These are phyloP conservation scores for Trissonchulus sp. DNA, from an alignment of 2,888 invertebrate genomes.

Conservation along the genomic window DNA sequence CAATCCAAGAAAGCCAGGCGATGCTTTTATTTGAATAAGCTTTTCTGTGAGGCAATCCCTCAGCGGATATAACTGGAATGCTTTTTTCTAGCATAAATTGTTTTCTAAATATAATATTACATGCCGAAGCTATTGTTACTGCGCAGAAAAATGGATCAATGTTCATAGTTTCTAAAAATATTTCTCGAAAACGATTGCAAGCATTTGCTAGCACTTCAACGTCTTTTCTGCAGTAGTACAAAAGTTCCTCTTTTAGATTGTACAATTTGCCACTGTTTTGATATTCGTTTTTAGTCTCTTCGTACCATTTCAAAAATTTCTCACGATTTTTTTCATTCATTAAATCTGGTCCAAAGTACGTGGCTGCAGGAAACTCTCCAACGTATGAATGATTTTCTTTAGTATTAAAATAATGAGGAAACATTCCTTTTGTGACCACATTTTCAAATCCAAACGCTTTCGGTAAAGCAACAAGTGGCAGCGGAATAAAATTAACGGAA, in stretches of 20 bases:
- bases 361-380: slow-evolving; percentile 25
- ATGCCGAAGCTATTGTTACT: slow-evolving; percentile 35
- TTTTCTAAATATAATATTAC: neutral
- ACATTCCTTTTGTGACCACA: slow-evolving; percentile 14
- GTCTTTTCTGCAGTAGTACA: slow-evolving; percentile 37
- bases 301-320: neutral
- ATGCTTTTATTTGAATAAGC: neutral
- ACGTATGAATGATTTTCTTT: slow-evolving; percentile 3
- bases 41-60: neutral
- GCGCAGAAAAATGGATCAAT: slow-evolving; percentile 33
- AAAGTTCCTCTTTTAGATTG: slow-evolving; percentile 37
- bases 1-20: neutral
- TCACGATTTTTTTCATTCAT: neutral
- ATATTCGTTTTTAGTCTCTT: neutral
- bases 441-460: slow-evolving; percentile 24
- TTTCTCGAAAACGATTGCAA: neutral
- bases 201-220: slow-evolving; percentile 31
- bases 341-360: neutral
- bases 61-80: neutral
- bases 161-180: neutral
- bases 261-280: slow-evolving; percentile 32
- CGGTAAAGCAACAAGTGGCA: slow-evolving; percentile 24
- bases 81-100: neutral
- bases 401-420: slow-evolving; percentile 29
- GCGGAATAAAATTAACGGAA: slow-evolving; percentile 28